These are phyloP conservation scores for Isichthys henryi DNA, from an alignment of 2,113 vertebrate genomes.

Conservation along the genomic window DNA sequence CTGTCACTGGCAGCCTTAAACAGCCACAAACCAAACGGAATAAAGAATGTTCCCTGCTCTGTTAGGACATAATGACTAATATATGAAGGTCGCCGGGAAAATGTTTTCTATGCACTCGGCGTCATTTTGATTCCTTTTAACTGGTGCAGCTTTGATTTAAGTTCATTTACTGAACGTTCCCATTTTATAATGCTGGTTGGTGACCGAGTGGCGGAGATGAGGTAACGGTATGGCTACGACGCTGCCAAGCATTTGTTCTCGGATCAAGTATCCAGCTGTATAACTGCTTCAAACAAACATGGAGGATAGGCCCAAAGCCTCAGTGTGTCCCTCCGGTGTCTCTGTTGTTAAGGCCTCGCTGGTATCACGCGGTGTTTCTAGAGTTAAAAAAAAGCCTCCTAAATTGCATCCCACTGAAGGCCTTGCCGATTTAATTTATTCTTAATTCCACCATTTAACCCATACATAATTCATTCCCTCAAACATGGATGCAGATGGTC, in stretches of 20 bases:
- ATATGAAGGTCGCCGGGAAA: conserved; percentile 59
- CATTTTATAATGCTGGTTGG: neutral
- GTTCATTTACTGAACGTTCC: neutral
- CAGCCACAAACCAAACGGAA: conserved; percentile 51
- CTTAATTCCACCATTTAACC: conserved; percentile 55
- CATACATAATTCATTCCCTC: conserved; percentile 55
- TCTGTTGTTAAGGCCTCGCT: neutral
- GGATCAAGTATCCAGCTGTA: conserved; percentile 21
- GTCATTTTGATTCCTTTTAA: conserved; percentile 26
- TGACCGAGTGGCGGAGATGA: neutral
- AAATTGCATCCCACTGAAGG: conserved; percentile 26
- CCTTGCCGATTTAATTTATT: conserved; percentile 45
- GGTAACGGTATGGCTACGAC: neutral
- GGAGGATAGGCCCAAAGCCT: conserved; percentile 27
- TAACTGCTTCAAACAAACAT: neutral
- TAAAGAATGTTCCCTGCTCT: conserved; percentile 50
- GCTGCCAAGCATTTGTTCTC: conserved; percentile 12
- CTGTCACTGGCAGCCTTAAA: conserved; percentile 47
- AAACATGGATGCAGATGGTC: conserved; percentile 36
- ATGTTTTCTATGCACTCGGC: conserved; percentile 53
- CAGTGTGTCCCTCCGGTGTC: conserved; percentile 53
- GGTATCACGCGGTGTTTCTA: neutral
- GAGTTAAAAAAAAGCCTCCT: neutral
- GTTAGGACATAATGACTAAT: conserved; percentile 61
- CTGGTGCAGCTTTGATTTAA: neutral